Evolutionary conservation across 53 echinoderm and acorn worm genomes (phyloP).

Genomic region (Echinarachnius parma): DNA sequence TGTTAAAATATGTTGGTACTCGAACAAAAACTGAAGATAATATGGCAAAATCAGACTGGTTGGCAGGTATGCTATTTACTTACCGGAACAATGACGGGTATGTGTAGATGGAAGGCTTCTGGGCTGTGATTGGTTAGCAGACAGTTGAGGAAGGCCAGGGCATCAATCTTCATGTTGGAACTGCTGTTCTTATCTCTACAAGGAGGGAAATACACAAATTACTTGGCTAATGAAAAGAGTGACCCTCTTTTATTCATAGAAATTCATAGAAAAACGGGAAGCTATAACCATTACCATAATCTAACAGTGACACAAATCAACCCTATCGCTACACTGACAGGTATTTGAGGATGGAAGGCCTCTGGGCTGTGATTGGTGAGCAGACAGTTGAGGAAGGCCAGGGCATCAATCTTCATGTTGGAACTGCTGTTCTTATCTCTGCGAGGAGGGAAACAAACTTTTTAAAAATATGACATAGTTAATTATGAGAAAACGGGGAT

Average conservation of each 20-base stretch:
- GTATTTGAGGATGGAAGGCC: slow-evolving; percentile 89
- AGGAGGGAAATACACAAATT: background rate
- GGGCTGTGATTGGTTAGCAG: slow-evolving; percentile 86
- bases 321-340: slow-evolving; percentile 75
- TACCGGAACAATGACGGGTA: slow-evolving; percentile 78
- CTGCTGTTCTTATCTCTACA: slow-evolving; percentile 97
- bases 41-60: too few relatives aligned
- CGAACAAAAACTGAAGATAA: too few relatives aligned
- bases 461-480: background rate
- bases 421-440: slow-evolving; percentile 99
- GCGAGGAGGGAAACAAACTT: background rate
- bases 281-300: background rate
- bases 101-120: slow-evolving; percentile 90
- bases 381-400: slow-evolving; percentile 93
- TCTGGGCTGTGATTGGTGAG: slow-evolving; percentile 85
- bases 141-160: slow-evolving; percentile 91
- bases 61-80: too few relatives aligned
- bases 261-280: too few relatives aligned
- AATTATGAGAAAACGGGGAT: background rate
- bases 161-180: slow-evolving; percentile 99
- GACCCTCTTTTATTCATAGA: too few relatives aligned
- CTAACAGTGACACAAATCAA: background rate
- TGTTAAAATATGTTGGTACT: too few relatives aligned
- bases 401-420: slow-evolving; percentile 99
- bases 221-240: too few relatives aligned